A percentile compares a stretch with the other conserved stretches of the same genome.
Evolutionary conservation across 2,113 vertebrate species (phyloP).

Genomic region (Mobula birostris): DNA sequence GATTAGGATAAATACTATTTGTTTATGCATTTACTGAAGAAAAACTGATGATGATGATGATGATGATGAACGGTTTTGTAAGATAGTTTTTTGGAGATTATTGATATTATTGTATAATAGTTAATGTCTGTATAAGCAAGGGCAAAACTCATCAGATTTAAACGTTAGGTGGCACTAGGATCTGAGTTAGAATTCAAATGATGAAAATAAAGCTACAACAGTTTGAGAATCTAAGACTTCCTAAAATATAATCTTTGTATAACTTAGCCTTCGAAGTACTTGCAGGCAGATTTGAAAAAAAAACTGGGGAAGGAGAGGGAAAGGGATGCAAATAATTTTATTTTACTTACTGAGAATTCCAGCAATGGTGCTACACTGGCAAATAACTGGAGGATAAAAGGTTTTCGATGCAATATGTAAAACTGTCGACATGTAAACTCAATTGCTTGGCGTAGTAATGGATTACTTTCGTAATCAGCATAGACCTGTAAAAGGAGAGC

Average conservation of each 20-base stretch:
- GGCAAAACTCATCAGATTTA: background rate
- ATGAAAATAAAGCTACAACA: background rate
- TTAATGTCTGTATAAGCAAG: background rate
- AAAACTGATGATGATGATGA: background rate
- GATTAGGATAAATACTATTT: background rate
- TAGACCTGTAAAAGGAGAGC: slow-evolving; percentile 65
- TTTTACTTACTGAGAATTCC: slow-evolving; percentile 80
- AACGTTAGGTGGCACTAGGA: background rate
- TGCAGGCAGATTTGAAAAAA: background rate
- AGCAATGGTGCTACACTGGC: slow-evolving; percentile 91
- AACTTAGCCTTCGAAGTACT: background rate
- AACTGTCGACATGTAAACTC: slow-evolving; percentile 95
- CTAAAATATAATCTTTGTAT: background rate
- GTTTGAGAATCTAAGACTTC: background rate
- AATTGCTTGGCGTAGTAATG: slow-evolving; percentile 80
- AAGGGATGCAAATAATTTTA: background rate
- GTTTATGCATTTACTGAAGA: background rate
- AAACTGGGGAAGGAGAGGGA: background rate
- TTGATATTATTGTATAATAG: background rate
- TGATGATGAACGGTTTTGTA: background rate
- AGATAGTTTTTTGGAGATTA: background rate
- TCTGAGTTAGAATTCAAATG: background rate
- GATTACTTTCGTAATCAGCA: slow-evolving; percentile 91
- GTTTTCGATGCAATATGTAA: slow-evolving; percentile 93
- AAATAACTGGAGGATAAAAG: slow-evolving; percentile 90